phyloP scores from a whole-genome alignment of 2,113 vertebrate genomes.

The Mola mola region DNA sequence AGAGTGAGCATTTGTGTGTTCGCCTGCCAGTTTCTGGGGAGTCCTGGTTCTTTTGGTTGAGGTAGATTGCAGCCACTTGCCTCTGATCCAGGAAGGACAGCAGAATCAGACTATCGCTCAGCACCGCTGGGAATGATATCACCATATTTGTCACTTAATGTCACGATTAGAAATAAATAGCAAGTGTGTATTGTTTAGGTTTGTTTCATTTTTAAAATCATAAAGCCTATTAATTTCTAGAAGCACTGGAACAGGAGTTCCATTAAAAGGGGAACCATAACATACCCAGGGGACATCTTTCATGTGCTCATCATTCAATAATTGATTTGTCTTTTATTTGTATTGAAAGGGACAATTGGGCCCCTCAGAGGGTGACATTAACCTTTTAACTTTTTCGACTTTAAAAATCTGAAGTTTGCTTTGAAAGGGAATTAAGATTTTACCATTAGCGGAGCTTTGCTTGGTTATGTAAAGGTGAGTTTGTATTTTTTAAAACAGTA shows the following conservation, averaged over 20 bases:
- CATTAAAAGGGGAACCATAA: background rate
- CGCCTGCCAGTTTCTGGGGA: conserved; percentile 80
- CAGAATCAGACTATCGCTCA: conserved; percentile 90
- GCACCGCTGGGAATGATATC: conserved; percentile 83
- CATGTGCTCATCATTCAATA: background rate
- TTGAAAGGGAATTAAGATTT: background rate
- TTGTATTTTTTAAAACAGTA: background rate
- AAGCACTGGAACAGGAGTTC: background rate
- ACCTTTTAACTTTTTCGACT: background rate
- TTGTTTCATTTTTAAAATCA: background rate
- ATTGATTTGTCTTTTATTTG: background rate
- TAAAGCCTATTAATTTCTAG: background rate
- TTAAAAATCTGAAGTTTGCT: background rate
- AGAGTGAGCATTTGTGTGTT: conserved; percentile 86
- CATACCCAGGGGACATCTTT: background rate
- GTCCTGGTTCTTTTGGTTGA: conserved; percentile 85
- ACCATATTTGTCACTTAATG: conserved; percentile 19
- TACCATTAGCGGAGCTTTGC: no score
- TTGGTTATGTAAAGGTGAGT: no score
- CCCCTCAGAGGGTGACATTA: background rate
- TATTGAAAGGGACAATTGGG: background rate
- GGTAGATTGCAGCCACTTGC: conserved; percentile 90
- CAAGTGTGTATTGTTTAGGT: background rate
- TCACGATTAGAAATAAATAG: conserved; percentile 8
- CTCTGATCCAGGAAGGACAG: conserved; percentile 91